These are phyloP conservation scores for Epistrophe eligans DNA, from an alignment of 2,888 invertebrate species.

Conservation along the genomic window DNA sequence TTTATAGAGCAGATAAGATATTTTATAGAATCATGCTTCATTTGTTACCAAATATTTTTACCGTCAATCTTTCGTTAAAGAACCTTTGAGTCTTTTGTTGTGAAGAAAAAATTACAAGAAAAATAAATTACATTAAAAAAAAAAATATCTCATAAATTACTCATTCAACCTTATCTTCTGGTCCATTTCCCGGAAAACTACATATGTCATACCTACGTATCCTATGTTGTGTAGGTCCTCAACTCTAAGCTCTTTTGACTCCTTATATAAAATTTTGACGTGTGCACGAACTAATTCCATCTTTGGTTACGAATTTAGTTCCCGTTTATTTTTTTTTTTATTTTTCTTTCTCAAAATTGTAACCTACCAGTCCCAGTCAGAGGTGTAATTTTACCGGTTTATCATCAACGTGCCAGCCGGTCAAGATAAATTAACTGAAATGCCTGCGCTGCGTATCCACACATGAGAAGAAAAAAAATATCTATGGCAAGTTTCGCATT, in stretches of 20 bases:
- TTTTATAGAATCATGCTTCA: background rate
- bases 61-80: background rate
- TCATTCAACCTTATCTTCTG: background rate
- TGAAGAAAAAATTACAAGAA: too few species aligned
- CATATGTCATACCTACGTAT: background rate
- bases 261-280: background rate
- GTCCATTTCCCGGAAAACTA: background rate
- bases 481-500: slow-evolving; percentile 11
- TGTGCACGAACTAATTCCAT: slow-evolving; percentile 9
- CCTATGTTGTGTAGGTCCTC: background rate
- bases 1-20: background rate
- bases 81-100: background rate
- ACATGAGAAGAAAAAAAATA: slow-evolving; percentile 13
- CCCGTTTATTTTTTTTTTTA: slow-evolving; percentile 16
- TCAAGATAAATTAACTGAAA: slow-evolving; percentile 60
- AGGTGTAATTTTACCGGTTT: slow-evolving; percentile 44
- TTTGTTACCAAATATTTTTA: background rate
- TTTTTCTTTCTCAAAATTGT: background rate
- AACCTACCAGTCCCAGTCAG: background rate
- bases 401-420: slow-evolving; percentile 38
- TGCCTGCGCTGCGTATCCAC: slow-evolving; percentile 8
- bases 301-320: slow-evolving; percentile 33
- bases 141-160: background rate
- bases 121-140: background rate
- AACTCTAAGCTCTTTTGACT: slow-evolving; percentile 15